Percentiles rank a stretch among this genome's conserved stretches.
Evolutionary conservation across 2,888 invertebrate genomes (phyloP).

Genomic region (Drosophila incognita): DNA sequence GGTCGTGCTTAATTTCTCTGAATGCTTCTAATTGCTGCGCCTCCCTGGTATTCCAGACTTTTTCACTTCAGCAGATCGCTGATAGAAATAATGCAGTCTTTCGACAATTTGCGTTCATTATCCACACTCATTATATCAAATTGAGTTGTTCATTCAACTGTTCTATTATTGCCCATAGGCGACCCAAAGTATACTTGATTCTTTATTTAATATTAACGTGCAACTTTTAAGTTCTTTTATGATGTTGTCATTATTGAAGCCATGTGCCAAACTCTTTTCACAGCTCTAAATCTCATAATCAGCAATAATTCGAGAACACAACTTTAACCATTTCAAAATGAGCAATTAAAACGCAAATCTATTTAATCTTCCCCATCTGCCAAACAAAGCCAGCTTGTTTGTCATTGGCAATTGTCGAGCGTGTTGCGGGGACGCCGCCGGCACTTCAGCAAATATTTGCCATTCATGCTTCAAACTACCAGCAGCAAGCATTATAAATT

Average conservation of each 20-base stretch:
- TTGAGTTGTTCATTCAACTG: conserved; percentile 10
- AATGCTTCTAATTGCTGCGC: conserved; percentile 55
- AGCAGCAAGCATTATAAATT: neutral
- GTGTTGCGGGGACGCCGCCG: conserved; percentile 50
- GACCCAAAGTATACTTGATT: neutral
- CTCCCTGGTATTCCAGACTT: conserved; percentile 2
- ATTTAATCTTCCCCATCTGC: conserved; percentile 31
- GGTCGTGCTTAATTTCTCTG: conserved; percentile 47
- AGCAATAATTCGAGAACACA: conserved; percentile 13
- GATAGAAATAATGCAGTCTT: conserved; percentile 17
- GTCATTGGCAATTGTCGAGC: conserved; percentile 21
- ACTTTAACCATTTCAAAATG: conserved; percentile 11
- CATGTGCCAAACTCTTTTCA: neutral
- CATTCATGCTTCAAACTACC: neutral
- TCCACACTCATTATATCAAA: conserved; percentile 33
- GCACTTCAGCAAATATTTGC: conserved; percentile 16
- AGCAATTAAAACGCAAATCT: conserved; percentile 28
- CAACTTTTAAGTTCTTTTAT: neutral
- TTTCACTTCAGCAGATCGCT: conserved; percentile 1
- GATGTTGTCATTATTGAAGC: neutral
- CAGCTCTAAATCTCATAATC: conserved; percentile 8
- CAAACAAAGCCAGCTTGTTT: neutral
- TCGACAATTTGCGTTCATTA: conserved; percentile 54
- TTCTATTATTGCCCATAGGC: conserved; percentile 10
- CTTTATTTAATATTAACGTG: neutral